Evolutionary conservation across 2,888 invertebrate species (phyloP).

Genomic region (Calliopum simillimum): DNA sequence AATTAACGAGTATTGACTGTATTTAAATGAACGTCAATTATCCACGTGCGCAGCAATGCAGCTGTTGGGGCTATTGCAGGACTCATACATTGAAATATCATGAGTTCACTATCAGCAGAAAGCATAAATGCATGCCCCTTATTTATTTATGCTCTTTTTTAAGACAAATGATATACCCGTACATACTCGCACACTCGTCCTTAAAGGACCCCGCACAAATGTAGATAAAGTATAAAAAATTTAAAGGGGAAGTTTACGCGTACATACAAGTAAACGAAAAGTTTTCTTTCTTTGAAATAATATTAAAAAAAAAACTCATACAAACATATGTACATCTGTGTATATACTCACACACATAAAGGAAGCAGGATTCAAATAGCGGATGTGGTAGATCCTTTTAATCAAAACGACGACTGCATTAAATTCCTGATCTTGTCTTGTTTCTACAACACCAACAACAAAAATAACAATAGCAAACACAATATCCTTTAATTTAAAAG

Average conservation of each 20-base stretch:
- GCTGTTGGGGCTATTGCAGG: constrained; percentile 8
- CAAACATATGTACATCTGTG: no score
- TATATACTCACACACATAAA: not conserved
- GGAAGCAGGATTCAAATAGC: constrained; percentile 34
- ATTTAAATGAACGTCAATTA: not conserved
- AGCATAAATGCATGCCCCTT: no score
- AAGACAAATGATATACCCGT: no score
- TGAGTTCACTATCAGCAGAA: no score
- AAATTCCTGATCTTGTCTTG: constrained; percentile 19
- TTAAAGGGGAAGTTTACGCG: no score
- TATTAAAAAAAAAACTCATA: not conserved
- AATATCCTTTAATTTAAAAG: not conserved
- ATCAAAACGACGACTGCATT: constrained; percentile 43
- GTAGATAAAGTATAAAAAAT: no score
- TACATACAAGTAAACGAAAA: not conserved
- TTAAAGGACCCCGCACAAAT: no score
- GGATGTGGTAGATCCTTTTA: constrained; percentile 58
- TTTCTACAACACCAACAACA: not conserved
- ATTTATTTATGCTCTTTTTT: no score
- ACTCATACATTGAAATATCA: no score
- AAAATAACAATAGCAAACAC: not conserved
- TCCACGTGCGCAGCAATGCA: constrained; percentile 22
- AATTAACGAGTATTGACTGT: no score
- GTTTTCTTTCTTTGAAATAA: not conserved
- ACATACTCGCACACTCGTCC: no score